Evolutionary conservation across 2,888 invertebrate species (phyloP).

Genomic region (Cataglyphis rosenhaueri): DNA sequence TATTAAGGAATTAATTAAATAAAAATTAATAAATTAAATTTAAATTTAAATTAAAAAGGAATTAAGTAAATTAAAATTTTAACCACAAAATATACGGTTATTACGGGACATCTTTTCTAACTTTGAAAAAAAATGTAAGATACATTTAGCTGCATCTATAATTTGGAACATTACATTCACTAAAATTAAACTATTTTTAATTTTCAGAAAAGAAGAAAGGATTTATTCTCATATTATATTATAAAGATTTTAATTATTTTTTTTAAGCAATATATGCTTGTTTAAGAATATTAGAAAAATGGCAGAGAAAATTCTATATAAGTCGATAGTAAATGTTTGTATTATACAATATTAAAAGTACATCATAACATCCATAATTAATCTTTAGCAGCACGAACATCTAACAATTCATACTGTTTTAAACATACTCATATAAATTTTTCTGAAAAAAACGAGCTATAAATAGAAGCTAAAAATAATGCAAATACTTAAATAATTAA

Average conservation of each 20-base stretch:
- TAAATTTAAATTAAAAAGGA: too few species aligned
- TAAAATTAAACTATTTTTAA: background rate
- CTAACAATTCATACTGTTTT: background rate
- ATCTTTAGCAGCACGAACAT: background rate
- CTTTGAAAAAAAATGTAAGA: background rate
- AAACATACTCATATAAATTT: background rate
- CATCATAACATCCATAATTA: background rate
- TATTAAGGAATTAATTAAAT: too few species aligned
- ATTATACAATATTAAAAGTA: background rate
- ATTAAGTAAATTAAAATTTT: too few species aligned
- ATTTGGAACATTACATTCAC: background rate
- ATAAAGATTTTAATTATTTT: background rate
- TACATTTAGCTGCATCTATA: background rate
- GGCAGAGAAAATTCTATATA: background rate
- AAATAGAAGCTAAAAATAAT: background rate
- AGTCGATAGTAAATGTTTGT: background rate
- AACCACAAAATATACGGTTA: too few species aligned
- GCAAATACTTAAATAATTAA: background rate
- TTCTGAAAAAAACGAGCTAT: background rate
- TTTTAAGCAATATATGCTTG: too few species aligned
- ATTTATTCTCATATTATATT: background rate
- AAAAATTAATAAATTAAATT: too few species aligned
- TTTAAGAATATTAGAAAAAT: background rate
- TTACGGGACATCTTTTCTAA: background rate
- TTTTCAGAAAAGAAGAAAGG: rapidly evolving